phyloP scores from a whole-genome alignment of 2,113 vertebrate species.

The Zosterops lateralis region DNA sequence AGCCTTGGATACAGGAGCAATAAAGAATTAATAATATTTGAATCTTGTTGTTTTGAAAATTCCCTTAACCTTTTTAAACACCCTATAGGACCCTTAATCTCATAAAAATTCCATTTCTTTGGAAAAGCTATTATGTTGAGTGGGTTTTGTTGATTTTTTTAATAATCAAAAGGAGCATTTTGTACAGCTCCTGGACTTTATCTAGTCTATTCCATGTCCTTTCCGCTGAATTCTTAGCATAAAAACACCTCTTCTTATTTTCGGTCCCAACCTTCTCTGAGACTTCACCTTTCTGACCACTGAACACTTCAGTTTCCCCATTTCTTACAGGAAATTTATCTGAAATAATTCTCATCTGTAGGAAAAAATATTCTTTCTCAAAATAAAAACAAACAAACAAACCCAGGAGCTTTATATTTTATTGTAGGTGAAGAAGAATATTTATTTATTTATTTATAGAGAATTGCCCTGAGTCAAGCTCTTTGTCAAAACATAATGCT shows the following conservation, averaged over 20 bases:
- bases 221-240: background rate
- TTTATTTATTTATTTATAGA: background rate
- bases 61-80: background rate
- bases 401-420: background rate
- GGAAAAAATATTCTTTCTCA: background rate
- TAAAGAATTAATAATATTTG: background rate
- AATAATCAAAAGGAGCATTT: background rate
- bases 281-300: background rate
- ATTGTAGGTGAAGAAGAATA: rapidly evolving
- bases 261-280: background rate
- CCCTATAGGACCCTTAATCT: background rate
- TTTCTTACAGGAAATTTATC: background rate
- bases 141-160: background rate
- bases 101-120: background rate
- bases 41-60: background rate
- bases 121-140: background rate
- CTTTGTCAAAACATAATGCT: background rate
- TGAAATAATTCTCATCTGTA: background rate
- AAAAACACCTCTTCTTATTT: background rate
- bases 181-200: background rate
- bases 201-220: background rate
- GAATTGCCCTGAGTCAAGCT: background rate
- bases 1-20: background rate
- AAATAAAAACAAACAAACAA: background rate
- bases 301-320: background rate